These are phyloP conservation scores for Argya squamiceps DNA, from an alignment of 2,797 vertebrate genomes.

Conservation along the genomic window DNA sequence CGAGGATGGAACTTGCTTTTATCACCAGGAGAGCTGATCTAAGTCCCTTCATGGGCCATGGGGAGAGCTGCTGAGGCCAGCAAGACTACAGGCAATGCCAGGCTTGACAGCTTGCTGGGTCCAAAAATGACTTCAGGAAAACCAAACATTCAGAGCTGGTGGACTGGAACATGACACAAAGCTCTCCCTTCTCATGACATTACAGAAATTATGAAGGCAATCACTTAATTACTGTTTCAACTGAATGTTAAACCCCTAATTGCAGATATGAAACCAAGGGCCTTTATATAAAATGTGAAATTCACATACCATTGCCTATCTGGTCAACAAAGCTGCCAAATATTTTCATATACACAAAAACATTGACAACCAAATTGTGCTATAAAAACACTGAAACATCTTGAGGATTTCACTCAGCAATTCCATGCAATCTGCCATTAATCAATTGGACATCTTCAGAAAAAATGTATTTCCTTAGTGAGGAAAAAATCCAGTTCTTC, in stretches of 20 bases:
- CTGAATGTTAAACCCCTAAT: not conserved
- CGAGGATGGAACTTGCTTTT: not conserved
- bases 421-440: slow-evolving; percentile 65
- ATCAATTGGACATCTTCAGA: slow-evolving; percentile 64
- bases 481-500: slow-evolving; percentile 40
- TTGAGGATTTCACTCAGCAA: slow-evolving; percentile 48
- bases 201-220: not conserved
- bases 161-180: not conserved
- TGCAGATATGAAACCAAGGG: slow-evolving; percentile 3
- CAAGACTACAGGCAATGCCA: not conserved
- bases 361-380: slow-evolving; percentile 38
- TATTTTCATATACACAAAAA: slow-evolving; percentile 48
- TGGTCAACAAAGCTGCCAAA: slow-evolving; percentile 32
- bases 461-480: slow-evolving; percentile 34
- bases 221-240: not conserved
- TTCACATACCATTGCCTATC: not conserved
- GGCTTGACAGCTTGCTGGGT: not conserved
- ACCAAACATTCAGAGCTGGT: not conserved
- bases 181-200: not conserved
- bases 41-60: not conserved
- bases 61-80: not conserved
- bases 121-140: not conserved
- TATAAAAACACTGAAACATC: slow-evolving; percentile 63
- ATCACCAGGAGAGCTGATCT: not conserved
- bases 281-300: not conserved